phyloP scores from a whole-genome alignment of 2,888 invertebrate genomes.

The Stenotaenia linearis region DNA sequence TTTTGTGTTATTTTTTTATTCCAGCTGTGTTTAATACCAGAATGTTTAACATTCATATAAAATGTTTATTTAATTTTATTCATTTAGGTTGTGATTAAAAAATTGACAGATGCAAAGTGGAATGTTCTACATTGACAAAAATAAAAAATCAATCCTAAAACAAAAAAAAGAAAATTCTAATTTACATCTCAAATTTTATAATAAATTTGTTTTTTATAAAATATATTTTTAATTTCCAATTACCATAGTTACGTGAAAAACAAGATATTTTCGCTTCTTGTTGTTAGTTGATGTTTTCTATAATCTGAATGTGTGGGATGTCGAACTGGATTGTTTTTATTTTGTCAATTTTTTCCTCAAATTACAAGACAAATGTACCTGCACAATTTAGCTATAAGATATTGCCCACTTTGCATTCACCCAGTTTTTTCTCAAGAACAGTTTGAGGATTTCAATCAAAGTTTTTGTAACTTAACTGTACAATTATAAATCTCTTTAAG shows the following conservation, averaged over 20 bases:
- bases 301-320: slow-evolving; percentile 29
- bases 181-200: slow-evolving; percentile 18
- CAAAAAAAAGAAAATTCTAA: not conserved
- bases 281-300: slow-evolving; percentile 21
- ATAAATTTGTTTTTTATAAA: not conserved
- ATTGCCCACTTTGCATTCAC: slow-evolving; percentile 32
- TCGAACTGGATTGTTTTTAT: slow-evolving; percentile 32
- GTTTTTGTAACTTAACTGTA: slow-evolving; percentile 32
- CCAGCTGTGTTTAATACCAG: not conserved
- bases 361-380: slow-evolving; percentile 31
- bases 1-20: not conserved
- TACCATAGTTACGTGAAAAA: not conserved
- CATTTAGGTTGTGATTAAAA: not conserved
- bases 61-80: not conserved
- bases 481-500: slow-evolving; percentile 16
- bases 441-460: slow-evolving; percentile 31
- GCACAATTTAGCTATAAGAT: slow-evolving; percentile 29
- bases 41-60: not conserved
- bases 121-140: not conserved
- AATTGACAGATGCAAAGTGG: not conserved
- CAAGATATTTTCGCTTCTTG: not conserved
- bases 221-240: not conserved
- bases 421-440: slow-evolving; percentile 29
- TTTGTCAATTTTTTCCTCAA: slow-evolving; percentile 11
- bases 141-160: not conserved